Conservation (phyloP, 2,797 vertebrate genomes). For the Channa striata region DNA sequence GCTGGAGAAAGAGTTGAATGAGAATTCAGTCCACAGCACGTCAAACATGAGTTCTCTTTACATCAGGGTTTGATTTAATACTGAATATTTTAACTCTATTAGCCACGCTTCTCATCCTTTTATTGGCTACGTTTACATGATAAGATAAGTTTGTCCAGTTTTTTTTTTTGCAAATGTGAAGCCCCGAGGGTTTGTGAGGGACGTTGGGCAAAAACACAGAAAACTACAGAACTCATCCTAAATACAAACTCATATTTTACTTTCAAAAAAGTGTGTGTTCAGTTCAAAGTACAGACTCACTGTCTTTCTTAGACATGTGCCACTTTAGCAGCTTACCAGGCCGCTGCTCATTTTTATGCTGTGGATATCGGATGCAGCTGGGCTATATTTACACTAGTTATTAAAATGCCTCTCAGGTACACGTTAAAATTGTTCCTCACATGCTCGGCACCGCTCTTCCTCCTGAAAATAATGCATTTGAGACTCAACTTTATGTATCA, state of each 20-base stretch:
- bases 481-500: neutral
- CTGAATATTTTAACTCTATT: neutral
- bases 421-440: too few species aligned
- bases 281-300: neutral
- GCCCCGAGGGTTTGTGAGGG: neutral
- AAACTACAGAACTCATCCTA: too few species aligned
- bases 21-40: neutral
- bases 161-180: neutral
- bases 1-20: conserved; percentile 71
- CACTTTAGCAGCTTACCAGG: neutral
- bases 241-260: too few species aligned
- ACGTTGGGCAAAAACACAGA: neutral
- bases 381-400: neutral
- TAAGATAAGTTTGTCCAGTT: neutral
- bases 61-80: neutral
- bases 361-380: conserved; percentile 2
- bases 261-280: neutral
- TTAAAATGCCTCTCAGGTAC: neutral
- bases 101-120: neutral
- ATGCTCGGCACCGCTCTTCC: neutral
- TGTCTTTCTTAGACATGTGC: neutral
- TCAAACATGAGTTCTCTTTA: neutral
- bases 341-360: neutral
- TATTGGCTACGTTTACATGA: neutral
- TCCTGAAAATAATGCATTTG: neutral